Evolutionary conservation across 2,113 vertebrate genomes (phyloP), one percentile per base, ranked within the genome.

Genomic region (Tachysurus vachellii): DNA sequence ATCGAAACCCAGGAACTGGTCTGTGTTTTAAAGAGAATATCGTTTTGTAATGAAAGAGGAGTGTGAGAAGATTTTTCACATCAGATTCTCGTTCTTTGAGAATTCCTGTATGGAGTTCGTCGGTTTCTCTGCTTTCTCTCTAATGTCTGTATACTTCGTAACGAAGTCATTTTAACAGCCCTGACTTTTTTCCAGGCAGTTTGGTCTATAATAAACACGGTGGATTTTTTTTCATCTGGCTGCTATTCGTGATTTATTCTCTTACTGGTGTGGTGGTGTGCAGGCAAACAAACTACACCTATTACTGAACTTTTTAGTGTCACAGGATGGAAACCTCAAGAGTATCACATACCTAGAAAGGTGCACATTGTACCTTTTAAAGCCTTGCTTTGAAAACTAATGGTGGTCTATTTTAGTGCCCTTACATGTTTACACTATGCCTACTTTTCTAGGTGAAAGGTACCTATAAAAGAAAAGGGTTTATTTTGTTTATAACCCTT

Each of bases 201-300:
- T 91, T 91, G 86, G 92, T 95, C 92, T 93, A 82, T 93, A 96
- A 95, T 95, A 96, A 95, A 95, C 82, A 88, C 86, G 54, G 90
- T 93, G 89, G 26, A 81, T 81, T 61, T 81, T 81, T 77, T 77
- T 80, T 44, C 36, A 66, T 31, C 11, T 47, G 19, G 11, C 12
- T 26, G 42, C 12, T 53, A 13, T 54, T 77, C 2, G 36, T 56
- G n/a, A 19, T 50, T 66, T 79, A 57, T 87, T 79, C 42, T 11
- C 21, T 28, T 12, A 86, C 6, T 54, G 64, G 1, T n/a, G 9
- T 57, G 14, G 13, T 57, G 13, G 0, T 76, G 73, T 76, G 23
- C 23, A 14, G 44, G 11, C 21, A 75, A 28, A 61, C 31, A 26
- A 81, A 61, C 17, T 26, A 44, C 19, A 81, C 28, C 36, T 36